phyloP scores from a whole-genome alignment of 64 coral and sea anemone genomes.

The Hydrozoanthus tunicans region DNA sequence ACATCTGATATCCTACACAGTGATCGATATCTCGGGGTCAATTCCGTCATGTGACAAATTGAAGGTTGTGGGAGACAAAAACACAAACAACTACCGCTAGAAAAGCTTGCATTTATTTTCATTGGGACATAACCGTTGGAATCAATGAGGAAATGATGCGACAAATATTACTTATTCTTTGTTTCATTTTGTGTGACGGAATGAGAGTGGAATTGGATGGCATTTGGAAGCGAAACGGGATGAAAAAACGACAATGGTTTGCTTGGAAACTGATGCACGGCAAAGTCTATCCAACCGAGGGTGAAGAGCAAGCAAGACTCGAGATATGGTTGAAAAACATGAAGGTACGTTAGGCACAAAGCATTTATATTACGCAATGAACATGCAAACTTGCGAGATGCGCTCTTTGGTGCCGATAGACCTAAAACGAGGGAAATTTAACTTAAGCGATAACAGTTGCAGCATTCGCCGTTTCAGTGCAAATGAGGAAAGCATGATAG shows the following conservation, averaged over 20 bases:
- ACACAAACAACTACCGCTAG: no score
- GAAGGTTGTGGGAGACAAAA: no score
- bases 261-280: neutral
- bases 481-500: no score
- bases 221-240: neutral
- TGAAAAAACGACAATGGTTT: neutral
- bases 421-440: no score
- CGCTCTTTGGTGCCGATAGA: no score
- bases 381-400: no score
- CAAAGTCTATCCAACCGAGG: neutral
- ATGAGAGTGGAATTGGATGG: neutral
- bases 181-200: neutral
- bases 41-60: no score
- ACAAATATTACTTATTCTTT: neutral
- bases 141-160: neutral
- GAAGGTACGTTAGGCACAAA: neutral
- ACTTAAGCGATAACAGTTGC: no score
- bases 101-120: neutral
- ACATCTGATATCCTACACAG: no score
- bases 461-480: no score
- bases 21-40: no score
- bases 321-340: constrained; percentile 14
- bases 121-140: neutral
- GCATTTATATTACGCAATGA: no score
- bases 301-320: neutral